Evolutionary conservation across 1,140 invertebrate genomes (phyloP).

Genomic region (Mizuhopecten yessoensis): DNA sequence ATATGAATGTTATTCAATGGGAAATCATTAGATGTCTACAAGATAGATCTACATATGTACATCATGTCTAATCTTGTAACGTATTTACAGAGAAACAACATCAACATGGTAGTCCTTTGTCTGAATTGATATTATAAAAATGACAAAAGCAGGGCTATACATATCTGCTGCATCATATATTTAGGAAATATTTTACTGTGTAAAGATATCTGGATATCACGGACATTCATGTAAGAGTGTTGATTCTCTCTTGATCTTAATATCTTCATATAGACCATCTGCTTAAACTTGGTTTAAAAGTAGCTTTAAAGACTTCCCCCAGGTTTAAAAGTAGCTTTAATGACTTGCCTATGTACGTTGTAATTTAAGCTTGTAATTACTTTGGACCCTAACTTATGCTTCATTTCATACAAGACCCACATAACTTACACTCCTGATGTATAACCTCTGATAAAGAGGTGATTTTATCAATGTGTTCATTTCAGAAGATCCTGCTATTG

Average conservation of each 20-base stretch:
- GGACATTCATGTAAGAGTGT: neutral
- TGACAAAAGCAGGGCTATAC: conserved; percentile 14
- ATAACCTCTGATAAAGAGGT: neutral
- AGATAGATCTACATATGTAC: too few relatives aligned
- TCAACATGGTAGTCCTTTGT: too few relatives aligned
- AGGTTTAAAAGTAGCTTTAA: too few relatives aligned
- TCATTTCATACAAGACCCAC: neutral
- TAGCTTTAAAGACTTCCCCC: too few relatives aligned
- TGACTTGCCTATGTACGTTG: neutral
- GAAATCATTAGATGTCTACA: too few relatives aligned
- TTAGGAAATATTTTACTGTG: neutral
- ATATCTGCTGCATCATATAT: neutral
- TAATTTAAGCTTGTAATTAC: neutral
- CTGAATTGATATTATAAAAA: neutral
- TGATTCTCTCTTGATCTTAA: neutral
- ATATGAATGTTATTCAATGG: too few relatives aligned
- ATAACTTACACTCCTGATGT: neutral
- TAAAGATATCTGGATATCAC: neutral
- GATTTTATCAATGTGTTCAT: neutral
- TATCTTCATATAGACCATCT: too few relatives aligned
- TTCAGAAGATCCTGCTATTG: neutral
- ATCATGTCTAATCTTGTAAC: too few relatives aligned
- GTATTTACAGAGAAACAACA: too few relatives aligned
- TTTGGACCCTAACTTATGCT: neutral
- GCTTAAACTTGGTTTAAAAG: too few relatives aligned